Base-by-base conservation (phyloP, 1,140 invertebrate species). In the Pseudomyrmex gracilis region DNA sequence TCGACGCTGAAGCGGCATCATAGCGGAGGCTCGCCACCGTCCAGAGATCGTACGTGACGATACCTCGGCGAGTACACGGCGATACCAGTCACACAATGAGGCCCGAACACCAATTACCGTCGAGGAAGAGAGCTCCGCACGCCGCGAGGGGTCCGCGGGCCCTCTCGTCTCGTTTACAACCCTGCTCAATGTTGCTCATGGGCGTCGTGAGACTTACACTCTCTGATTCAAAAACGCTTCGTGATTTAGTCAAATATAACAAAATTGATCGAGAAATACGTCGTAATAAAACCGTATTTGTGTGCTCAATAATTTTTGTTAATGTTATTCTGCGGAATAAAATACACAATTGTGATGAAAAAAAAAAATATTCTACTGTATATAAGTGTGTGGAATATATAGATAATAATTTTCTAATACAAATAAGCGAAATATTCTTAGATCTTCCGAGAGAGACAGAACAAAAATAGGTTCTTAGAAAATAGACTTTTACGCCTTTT, bases 81-180 rank as follows among this genome's bases (percentile, higher is more conserved):
- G 89, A 90, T 90, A 87, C 87, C 90, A 87, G 88, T 90, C 89
- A 90, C 90, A 91, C 90, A 91, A 91, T 90, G 87, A 90, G 84
- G 73, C 71, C 85, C 85, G 87, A 91, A 90, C 87, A 91, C 90
- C 89, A 91, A 91, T 91, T 90, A 91, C 85, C 86, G 85, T 77
- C 76, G 57, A 76, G 77, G 85, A 89, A 89, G 90, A 90, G 85
- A 34, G 10, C 85, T 66, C 86, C 47, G 73, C 74, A 67, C 85
- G 77, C 86, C 80, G 83, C 76, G 80, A 89, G 88, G 73, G 89
- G 84, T 87, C 85, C 76, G 58, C 51, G 78, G 74, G n/a, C 61
- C 66, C 64, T 15, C 68, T 45, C 34, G 17, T 76, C 73, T 71
- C 73, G 85, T 82, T 49, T 58, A 47, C 74, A 84, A 87, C 55